A percentile compares a stretch with the other conserved stretches of the same genome.
Evolutionary conservation across 2,113 vertebrate species (phyloP).

Genomic region (Typhlomys cinereus): DNA sequence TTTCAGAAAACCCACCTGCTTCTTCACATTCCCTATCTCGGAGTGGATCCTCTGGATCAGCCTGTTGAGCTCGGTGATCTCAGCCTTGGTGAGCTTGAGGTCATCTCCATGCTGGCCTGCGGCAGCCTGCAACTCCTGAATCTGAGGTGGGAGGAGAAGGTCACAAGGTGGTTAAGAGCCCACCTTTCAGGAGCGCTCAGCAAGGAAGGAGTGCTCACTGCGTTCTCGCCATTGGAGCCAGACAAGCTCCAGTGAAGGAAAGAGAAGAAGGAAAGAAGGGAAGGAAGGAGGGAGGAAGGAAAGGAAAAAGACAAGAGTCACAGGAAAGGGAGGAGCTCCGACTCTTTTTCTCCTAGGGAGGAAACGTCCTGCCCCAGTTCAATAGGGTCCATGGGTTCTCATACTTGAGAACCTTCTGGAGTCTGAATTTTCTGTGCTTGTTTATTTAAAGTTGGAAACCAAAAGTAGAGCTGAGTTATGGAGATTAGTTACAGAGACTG

Average conservation of each 20-base stretch:
- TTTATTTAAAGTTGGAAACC: neutral
- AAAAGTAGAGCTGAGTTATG: neutral
- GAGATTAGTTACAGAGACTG: neutral
- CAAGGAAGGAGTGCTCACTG: neutral
- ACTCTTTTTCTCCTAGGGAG: neutral
- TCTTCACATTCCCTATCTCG: constrained; percentile 89
- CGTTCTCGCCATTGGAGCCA: neutral
- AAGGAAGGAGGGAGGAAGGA: neutral
- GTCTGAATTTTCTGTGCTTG: neutral
- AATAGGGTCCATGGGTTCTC: neutral
- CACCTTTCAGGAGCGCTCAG: neutral
- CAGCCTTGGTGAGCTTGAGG: constrained; percentile 87
- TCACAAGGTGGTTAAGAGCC: neutral
- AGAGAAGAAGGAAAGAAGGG: no score
- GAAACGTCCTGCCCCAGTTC: neutral
- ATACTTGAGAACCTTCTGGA: neutral
- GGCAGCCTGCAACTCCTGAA: constrained; percentile 87
- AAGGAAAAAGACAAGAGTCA: no score
- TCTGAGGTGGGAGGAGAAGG: constrained; percentile 77
- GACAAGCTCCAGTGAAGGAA: accelerated
- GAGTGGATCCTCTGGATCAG: constrained; percentile 88
- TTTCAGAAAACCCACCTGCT: constrained; percentile 83
- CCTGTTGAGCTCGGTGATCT: constrained; percentile 89
- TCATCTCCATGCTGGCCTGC: constrained; percentile 88
- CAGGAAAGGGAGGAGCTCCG: no score